Evolutionary conservation across 2,113 vertebrate species (phyloP).

Genomic region (Ia io): DNA sequence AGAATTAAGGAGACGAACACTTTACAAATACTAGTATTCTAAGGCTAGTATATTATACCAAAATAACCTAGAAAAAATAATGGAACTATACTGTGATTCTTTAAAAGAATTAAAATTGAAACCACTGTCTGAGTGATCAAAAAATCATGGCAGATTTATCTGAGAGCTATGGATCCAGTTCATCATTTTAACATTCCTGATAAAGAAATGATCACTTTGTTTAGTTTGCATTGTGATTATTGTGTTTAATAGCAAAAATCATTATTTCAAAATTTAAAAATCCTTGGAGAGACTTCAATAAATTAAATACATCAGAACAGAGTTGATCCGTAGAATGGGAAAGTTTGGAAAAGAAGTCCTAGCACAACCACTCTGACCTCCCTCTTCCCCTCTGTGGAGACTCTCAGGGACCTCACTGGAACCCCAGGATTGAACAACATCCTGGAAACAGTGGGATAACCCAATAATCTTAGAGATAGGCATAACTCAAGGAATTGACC

Average conservation of each 20-base stretch:
- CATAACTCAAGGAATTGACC: background rate
- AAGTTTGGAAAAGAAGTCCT: background rate
- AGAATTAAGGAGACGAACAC: background rate
- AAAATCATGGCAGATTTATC: background rate
- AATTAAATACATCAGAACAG: background rate
- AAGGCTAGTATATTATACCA: background rate
- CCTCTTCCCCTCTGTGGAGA: accelerated
- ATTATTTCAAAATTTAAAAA: background rate
- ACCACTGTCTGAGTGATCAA: background rate
- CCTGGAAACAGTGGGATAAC: background rate
- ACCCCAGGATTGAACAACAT: no score
- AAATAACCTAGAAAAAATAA: conserved; percentile 10
- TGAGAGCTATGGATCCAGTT: background rate
- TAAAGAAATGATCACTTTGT: background rate
- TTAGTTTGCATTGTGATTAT: background rate
- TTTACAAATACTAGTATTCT: background rate
- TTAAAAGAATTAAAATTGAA: background rate
- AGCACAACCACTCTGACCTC: background rate
- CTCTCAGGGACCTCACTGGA: background rate
- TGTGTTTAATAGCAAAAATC: background rate
- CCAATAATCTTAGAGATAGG: background rate
- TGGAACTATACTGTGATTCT: background rate
- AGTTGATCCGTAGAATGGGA: background rate
- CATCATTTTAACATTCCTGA: background rate
- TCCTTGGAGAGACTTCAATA: background rate